Evolutionary conservation across 2,113 vertebrate species (phyloP), one percentile per base, ranked within the genome.

Genomic region (Neolamprologus falcicula): DNA sequence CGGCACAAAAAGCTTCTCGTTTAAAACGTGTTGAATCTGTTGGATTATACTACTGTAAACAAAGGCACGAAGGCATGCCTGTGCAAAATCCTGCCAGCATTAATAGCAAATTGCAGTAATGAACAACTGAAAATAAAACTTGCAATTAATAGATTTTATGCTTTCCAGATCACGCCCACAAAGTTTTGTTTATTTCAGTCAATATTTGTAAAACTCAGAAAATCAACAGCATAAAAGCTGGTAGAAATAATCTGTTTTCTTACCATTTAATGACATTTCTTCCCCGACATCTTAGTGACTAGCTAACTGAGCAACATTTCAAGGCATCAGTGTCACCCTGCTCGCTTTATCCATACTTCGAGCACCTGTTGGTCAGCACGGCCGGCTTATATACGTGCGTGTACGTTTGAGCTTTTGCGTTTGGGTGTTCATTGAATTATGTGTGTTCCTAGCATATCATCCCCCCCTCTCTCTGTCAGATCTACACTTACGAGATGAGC

Each of bases 401-500:
- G 80, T 9, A 4, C 3, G 3, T 78, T 78, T 55, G 14, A 11
- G 40, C 14, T 37, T 40, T 21, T 71, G 33, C 13, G 42, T 57
- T 33, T 3, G 14, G 45, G 19, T 11, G 55, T 73, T 86, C 12
- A 79, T 89, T 55, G 71, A 55, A 63, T 80, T 33, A 8, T 2
- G 5, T 42, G 63, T 76, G 26, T 76, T 87, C 47, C 53, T 1
- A n/a, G 37, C 88, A 6, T 26, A 79, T 87, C 73, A 57, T 40
- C 40, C 76, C 40, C 14, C 21, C 3, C 88, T 80, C 55, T 80
- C 21, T 53, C 79, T 52, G 52, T 83, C 93, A 98, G 98, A 94
- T 98, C 45, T 98, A 98, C 95, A 96, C 96, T 4, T 95, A 96
- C 79, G 97, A 98, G 92, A 96, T 98, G 96, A 97, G 79, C 89